Base-by-base conservation (phyloP, 2,888 invertebrate species). In the Phengaris alcon region DNA sequence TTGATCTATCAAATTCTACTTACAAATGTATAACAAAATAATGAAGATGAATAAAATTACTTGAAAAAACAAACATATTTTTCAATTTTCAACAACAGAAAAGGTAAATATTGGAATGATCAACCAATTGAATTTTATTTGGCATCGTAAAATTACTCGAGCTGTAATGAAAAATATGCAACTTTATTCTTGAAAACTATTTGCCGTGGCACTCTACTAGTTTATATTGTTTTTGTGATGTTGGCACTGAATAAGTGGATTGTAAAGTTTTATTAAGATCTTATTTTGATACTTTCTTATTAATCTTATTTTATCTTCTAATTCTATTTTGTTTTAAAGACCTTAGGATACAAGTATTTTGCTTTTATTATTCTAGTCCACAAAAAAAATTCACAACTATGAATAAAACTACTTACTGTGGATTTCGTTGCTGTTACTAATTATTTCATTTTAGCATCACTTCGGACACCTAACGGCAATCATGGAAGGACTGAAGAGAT, bases 71-170 rank as follows among this genome's bases (percentile, higher is more conserved):
- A 59, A 74, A 74, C 12, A 54, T 1, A 54, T 6, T 15, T n/a
- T 51, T 46, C 69, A 13, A 8, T 15, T n/a, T 51, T 46, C 69
- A 13, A 8, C 15, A 4, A 48, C 35, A 74, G 51, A 57, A 74
- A 74, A 74, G 64, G 51, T 74, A 70, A 51, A 51, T 8, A 51
- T 22, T 51, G 15, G 35, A 52, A 54, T 68, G 68, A 68, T 12
- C 68, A 68, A 54, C 54, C 68, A 68, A 74, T 74, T 68, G 48
- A 54, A 68, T 55, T 76, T 77, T 77, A 77, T 74, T 75, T 74
- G 75, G 68, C 55, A 75, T 76, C 74, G 59, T 77, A 77, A 77
- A 77, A 75, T 74, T 57, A 77, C 68, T 13, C 48, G 55, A 55
- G 74, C 46, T 70, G 57, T 73, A 75, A 75, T 69, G 57, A 75